Conservation (phyloP, 1,140 invertebrate genomes). For the Caenorhabditis latens region DNA sequence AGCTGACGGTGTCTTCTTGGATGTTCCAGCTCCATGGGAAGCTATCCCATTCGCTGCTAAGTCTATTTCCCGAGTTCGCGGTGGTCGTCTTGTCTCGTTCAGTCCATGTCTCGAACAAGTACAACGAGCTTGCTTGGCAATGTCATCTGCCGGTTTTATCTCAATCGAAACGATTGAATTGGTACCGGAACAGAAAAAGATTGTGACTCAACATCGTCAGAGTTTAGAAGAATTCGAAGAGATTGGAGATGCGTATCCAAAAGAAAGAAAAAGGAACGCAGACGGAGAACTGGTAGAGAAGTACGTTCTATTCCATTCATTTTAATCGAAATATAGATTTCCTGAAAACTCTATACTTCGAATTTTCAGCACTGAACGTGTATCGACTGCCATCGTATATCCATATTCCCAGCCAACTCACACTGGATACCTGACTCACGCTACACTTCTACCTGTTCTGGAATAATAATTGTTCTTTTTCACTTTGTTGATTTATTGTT, state of each 20-base stretch:
- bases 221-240: constrained; percentile 56
- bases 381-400: constrained; percentile 65
- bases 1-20: constrained; percentile 93
- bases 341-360: neutral
- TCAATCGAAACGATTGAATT: constrained; percentile 74
- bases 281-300: neutral
- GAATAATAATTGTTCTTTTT: constrained; percentile 12
- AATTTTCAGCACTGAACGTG: neutral
- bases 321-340: neutral
- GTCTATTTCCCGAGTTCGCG: constrained; percentile 75
- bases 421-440: constrained; percentile 74
- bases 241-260: constrained; percentile 47
- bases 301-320: neutral
- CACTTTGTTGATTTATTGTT: neutral
- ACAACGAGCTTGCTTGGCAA: constrained; percentile 63
- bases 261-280: constrained; percentile 49
- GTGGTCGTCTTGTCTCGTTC: constrained; percentile 74
- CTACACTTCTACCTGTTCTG: constrained; percentile 70
- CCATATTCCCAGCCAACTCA: constrained; percentile 73
- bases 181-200: constrained; percentile 68
- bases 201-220: constrained; percentile 49
- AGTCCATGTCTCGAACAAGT: constrained; percentile 77
- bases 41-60: constrained; percentile 86
- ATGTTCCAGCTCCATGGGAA: constrained; percentile 94
- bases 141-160: constrained; percentile 70